Percentiles rank a stretch among this genome's conserved stretches.
phyloP scores from a whole-genome alignment of 2,888 invertebrate genomes.

The Dastarcus helophoroides region DNA sequence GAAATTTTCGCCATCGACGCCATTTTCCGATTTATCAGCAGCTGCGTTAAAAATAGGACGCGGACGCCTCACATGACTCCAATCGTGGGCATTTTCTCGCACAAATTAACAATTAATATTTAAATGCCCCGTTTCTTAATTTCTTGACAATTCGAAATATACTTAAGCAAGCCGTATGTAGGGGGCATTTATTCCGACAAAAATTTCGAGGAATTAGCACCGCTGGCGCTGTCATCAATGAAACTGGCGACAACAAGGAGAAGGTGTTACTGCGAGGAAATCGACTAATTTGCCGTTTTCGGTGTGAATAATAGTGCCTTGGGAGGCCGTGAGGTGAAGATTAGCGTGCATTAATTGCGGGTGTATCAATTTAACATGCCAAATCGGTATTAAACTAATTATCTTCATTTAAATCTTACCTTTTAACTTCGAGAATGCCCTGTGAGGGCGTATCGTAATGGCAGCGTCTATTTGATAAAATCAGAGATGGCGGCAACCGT shows the following conservation, averaged over 20 bases:
- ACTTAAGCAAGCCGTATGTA: slow-evolving; percentile 36
- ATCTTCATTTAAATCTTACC: slow-evolving; percentile 1
- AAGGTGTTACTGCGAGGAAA: no score
- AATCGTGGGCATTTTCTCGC: slow-evolving; percentile 6
- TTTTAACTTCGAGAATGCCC: slow-evolving; percentile 42
- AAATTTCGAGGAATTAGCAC: slow-evolving; percentile 57
- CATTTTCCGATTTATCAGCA: slow-evolving; percentile 23
- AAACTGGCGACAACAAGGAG: slow-evolving; percentile 28
- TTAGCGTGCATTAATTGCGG: no score
- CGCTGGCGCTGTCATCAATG: slow-evolving; percentile 58
- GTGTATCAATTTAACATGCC: no score
- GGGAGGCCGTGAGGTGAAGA: no score
- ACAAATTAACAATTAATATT: background rate
- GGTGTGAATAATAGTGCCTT: no score
- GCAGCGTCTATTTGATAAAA: slow-evolving; percentile 34
- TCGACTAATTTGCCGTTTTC: no score
- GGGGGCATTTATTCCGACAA: slow-evolving; percentile 57
- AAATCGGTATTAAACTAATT: background rate
- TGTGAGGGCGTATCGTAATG: slow-evolving; percentile 47
- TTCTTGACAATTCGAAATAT: slow-evolving; percentile 32
- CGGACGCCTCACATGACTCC: slow-evolving; percentile 7
- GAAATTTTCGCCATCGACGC: no score
- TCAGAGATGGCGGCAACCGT: slow-evolving; percentile 42
- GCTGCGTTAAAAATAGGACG: slow-evolving; percentile 21
- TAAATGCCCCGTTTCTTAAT: background rate